Conservation (phyloP, 2,113 vertebrate species). For the Catagonus wagneri region DNA sequence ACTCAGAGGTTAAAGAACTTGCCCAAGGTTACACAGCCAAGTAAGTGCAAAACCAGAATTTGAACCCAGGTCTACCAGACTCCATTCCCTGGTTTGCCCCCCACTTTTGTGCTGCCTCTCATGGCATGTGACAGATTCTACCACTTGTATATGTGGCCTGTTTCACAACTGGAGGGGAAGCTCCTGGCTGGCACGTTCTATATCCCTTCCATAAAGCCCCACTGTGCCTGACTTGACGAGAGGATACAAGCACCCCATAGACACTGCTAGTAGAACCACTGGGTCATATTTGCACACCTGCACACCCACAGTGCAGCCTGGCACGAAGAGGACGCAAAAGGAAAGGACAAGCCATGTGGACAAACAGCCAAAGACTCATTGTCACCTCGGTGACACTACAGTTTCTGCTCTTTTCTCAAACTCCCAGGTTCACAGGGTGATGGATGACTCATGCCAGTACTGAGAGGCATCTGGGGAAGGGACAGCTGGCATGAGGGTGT, state of each 20-base stretch:
- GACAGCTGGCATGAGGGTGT: no score
- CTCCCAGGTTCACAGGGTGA: neutral
- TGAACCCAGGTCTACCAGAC: neutral
- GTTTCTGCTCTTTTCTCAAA: neutral
- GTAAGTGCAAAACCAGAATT: neutral
- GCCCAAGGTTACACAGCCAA: neutral
- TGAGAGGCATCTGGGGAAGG: neutral
- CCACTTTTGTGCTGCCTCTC: neutral
- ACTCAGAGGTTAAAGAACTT: neutral
- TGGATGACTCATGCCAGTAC: neutral
- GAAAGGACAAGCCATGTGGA: neutral
- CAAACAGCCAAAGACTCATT: neutral
- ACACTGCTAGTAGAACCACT: neutral
- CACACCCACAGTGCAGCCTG: neutral
- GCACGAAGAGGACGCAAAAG: neutral
- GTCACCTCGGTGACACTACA: neutral
- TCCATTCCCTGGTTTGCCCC: neutral
- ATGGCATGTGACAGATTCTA: rapidly evolving
- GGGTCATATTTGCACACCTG: neutral
- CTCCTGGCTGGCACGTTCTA: neutral
- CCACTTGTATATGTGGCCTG: neutral
- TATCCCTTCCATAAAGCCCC: neutral
- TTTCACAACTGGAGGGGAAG: neutral
- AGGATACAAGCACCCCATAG: neutral
- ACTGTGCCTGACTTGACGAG: neutral